These are phyloP conservation scores for Euproctis similis DNA, from an alignment of 2,888 invertebrate species.

Conservation along the genomic window DNA sequence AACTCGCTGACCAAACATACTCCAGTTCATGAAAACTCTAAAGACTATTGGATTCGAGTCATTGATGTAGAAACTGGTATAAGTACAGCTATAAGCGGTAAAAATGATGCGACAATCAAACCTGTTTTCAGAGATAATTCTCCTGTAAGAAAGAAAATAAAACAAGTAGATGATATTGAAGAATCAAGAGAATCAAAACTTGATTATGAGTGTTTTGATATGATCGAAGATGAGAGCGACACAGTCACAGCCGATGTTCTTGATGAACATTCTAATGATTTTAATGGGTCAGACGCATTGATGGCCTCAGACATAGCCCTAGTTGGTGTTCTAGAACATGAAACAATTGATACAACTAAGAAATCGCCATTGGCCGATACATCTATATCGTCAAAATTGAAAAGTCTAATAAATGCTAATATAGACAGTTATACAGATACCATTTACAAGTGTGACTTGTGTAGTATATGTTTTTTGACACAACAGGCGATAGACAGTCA, in stretches of 20 bases:
- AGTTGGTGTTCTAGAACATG: too few relatives aligned
- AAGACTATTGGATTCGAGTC: conserved; percentile 2
- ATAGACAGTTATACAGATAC: conserved; percentile 2
- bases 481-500: conserved; percentile 3
- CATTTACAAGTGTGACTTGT: conserved; percentile 9
- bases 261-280: not conserved
- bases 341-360: not conserved
- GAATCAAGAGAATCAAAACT: conserved; percentile 2
- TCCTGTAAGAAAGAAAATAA: not conserved
- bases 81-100: conserved; percentile 1
- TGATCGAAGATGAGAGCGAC: not conserved
- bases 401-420: conserved; percentile 1
- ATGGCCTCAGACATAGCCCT: not conserved
- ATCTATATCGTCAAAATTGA: conserved; percentile 7
- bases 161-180: not conserved
- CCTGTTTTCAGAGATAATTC: not conserved
- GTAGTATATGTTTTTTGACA: conserved; percentile 11
- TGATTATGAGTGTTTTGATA: conserved; percentile 3
- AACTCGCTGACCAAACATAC: not conserved
- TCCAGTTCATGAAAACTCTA: not conserved
- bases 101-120: conserved; percentile 1
- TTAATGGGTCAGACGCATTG: not conserved
- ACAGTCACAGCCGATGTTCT: not conserved
- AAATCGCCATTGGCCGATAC: too few relatives aligned
- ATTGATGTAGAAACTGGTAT: not conserved